These are phyloP conservation scores for Mus caroli DNA, from an alignment of 2,797 vertebrate genomes.

Conservation along the genomic window DNA sequence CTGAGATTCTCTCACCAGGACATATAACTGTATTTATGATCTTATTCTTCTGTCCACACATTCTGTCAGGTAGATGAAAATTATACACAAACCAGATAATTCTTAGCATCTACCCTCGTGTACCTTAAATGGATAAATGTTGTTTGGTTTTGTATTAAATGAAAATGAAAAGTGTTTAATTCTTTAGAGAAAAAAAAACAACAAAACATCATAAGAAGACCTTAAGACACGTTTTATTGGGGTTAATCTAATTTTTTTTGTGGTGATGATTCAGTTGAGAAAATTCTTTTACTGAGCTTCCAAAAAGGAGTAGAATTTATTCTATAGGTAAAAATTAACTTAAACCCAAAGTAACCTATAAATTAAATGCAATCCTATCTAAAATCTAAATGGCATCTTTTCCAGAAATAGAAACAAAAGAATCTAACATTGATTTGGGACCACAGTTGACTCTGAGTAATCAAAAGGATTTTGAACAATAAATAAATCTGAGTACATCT, in stretches of 20 bases:
- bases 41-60: background rate
- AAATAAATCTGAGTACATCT: background rate
- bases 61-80: background rate
- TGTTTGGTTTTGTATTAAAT: background rate
- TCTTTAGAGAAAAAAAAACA: background rate
- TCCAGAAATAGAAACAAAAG: background rate
- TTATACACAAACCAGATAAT: background rate
- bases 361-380: background rate
- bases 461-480: background rate
- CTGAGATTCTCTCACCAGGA: background rate
- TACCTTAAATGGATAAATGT: background rate
- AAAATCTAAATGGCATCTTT: background rate
- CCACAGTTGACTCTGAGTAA: background rate
- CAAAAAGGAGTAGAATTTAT: conserved; percentile 7
- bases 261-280: background rate
- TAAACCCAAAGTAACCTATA: background rate
- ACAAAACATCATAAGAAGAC: background rate
- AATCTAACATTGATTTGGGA: background rate
- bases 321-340: conserved; percentile 44
- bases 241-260: background rate
- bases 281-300: background rate
- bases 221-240: background rate
- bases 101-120: background rate
- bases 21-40: background rate
- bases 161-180: background rate